phyloP scores from a whole-genome alignment of 92 coral and sea anemone genomes.

The Zoanthus sociatus region DNA sequence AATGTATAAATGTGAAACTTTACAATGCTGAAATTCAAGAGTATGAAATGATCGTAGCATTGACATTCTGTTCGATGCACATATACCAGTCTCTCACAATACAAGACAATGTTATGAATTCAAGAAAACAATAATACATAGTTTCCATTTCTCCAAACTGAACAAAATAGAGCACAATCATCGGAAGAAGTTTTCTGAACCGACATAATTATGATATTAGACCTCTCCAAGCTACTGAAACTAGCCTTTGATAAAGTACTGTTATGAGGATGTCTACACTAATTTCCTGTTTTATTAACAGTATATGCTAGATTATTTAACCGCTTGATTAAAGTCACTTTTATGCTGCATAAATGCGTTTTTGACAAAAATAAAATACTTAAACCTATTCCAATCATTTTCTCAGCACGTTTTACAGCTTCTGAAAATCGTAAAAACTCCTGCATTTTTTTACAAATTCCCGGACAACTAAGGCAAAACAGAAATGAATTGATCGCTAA shows the following conservation, averaged over 20 bases:
- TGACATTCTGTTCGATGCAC: slow-evolving; percentile 22
- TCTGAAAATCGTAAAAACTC: slow-evolving; percentile 4
- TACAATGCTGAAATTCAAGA: background rate
- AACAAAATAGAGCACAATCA: slow-evolving; percentile 16
- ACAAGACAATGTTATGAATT: background rate
- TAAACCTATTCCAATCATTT: slow-evolving; percentile 8
- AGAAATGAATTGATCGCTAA: slow-evolving; percentile 21
- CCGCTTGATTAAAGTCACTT: background rate
- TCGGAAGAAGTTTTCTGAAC: background rate
- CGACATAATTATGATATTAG: background rate
- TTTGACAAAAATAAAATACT: slow-evolving; percentile 7
- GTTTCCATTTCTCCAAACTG: background rate
- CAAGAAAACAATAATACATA: background rate
- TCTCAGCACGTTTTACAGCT: slow-evolving; percentile 2
- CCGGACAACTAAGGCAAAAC: slow-evolving; percentile 8
- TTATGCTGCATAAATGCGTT: slow-evolving; percentile 8
- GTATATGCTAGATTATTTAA: slow-evolving; percentile 14
- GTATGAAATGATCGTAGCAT: background rate
- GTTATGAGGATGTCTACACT: slow-evolving; percentile 13
- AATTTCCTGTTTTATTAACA: slow-evolving; percentile 13
- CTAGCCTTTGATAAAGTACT: background rate
- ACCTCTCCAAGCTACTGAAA: too few species aligned
- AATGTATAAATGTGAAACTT: slow-evolving; percentile 8
- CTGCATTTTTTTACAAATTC: slow-evolving; percentile 1
- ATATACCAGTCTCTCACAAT: background rate